Evolutionary conservation across 2,113 vertebrate species (phyloP).

Genomic region (Indri indri): DNA sequence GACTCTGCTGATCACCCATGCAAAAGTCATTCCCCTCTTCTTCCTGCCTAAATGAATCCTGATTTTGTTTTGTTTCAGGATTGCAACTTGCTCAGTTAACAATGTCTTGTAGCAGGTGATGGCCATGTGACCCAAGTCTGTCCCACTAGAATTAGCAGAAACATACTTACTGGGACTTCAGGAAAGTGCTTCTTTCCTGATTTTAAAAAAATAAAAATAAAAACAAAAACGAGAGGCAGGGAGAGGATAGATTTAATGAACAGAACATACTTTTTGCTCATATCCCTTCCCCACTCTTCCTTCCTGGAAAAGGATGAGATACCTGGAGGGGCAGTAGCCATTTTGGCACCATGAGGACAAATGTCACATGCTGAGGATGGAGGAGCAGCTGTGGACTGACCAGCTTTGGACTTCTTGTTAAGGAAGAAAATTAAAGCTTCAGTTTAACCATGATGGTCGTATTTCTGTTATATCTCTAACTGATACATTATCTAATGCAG

Average conservation of each 20-base stretch:
- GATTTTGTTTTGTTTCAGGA: not conserved
- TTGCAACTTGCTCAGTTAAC: not conserved
- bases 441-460: not conserved
- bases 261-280: not conserved
- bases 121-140: not conserved
- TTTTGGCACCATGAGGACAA: not conserved
- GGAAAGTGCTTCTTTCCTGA: not conserved
- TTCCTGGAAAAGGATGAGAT: not conserved
- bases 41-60: not conserved
- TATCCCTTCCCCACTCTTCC: not conserved
- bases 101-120: not conserved
- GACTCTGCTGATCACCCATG: not conserved
- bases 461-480: not conserved
- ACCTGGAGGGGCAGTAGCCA: not conserved
- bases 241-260: not conserved
- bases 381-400: not conserved
- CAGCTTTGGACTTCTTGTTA: not conserved
- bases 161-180: not conserved
- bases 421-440: not conserved
- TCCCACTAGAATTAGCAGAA: not conserved
- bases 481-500: not conserved
- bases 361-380: not conserved
- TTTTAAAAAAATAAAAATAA: not conserved
- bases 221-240: not conserved
- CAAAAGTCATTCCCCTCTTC: not conserved